These are phyloP conservation scores for Chromoteleia sp. DNA, from an alignment of 2,888 invertebrate species.

Conservation along the genomic window DNA sequence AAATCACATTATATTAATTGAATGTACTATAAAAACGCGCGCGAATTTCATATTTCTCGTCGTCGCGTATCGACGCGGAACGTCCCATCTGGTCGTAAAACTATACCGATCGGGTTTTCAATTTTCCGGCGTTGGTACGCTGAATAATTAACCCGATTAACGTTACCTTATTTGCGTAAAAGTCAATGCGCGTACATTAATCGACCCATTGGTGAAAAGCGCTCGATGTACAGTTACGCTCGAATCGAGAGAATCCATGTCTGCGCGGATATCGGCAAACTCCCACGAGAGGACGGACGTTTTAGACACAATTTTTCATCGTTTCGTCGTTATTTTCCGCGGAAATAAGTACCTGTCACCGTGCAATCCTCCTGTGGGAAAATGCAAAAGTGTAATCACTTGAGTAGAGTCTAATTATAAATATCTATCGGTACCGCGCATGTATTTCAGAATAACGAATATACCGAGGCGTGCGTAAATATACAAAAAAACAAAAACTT, in stretches of 20 bases:
- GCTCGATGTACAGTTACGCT: constrained; percentile 35
- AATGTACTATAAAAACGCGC: constrained; percentile 71
- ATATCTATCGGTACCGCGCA: background rate
- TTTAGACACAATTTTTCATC: constrained; percentile 37
- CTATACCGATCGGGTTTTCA: constrained; percentile 21
- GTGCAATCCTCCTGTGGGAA: background rate
- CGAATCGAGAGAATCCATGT: constrained; percentile 9
- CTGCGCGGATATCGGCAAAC: background rate
- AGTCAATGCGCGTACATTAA: background rate
- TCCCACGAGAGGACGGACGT: constrained; percentile 8
- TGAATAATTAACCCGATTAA: constrained; percentile 21
- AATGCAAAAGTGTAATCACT: background rate
- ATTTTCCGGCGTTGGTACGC: background rate
- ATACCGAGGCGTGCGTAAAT: too few relatives aligned
- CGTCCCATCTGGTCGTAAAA: constrained; percentile 58
- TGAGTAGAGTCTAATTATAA: constrained; percentile 26
- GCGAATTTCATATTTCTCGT: constrained; percentile 68
- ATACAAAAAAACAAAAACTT: too few relatives aligned
- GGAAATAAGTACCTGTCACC: background rate
- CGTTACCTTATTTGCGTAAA: constrained; percentile 1
- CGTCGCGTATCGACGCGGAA: constrained; percentile 12
- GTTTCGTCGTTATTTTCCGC: constrained; percentile 64
- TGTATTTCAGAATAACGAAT: too few relatives aligned
- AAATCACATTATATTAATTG: constrained; percentile 77
- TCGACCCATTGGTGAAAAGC: constrained; percentile 1